phyloP scores from a whole-genome alignment of 2,113 vertebrate species.

The Gavia stellata region DNA sequence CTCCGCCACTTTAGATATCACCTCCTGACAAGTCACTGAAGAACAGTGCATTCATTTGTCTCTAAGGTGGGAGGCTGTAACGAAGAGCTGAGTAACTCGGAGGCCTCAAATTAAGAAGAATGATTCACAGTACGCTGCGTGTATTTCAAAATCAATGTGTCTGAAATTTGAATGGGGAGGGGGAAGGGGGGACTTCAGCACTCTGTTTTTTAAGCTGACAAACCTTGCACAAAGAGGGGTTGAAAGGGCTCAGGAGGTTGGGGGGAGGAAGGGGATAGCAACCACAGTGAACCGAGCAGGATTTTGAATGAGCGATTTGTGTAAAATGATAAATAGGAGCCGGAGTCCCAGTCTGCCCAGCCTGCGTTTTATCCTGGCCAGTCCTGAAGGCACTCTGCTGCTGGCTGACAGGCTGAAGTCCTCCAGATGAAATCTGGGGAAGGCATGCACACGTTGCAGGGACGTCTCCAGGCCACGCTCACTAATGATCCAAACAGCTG shows the following conservation, averaged over 20 bases:
- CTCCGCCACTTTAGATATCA: neutral
- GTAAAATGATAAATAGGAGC: neutral
- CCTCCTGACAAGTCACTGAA: constrained; percentile 30
- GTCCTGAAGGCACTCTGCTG: neutral
- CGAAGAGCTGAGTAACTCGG: neutral
- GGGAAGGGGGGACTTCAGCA: neutral
- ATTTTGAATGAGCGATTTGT: neutral
- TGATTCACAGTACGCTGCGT: constrained; percentile 5
- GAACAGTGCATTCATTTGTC: neutral
- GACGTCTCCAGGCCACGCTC: neutral
- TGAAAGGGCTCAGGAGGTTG: neutral
- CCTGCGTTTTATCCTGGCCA: neutral
- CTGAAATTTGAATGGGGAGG: neutral
- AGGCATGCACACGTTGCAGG: neutral
- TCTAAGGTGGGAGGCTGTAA: constrained; percentile 45
- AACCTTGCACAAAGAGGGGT: neutral
- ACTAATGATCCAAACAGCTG: neutral
- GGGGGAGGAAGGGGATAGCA: neutral
- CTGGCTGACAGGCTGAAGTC: neutral
- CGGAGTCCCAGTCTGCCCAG: neutral
- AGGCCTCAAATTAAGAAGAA: neutral
- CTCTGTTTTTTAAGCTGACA: neutral
- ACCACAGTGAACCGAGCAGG: neutral
- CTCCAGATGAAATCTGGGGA: neutral
- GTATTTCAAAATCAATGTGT: neutral